These are phyloP conservation scores for Phymatocera aterrima DNA, from an alignment of 2,888 invertebrate species.

Conservation along the genomic window DNA sequence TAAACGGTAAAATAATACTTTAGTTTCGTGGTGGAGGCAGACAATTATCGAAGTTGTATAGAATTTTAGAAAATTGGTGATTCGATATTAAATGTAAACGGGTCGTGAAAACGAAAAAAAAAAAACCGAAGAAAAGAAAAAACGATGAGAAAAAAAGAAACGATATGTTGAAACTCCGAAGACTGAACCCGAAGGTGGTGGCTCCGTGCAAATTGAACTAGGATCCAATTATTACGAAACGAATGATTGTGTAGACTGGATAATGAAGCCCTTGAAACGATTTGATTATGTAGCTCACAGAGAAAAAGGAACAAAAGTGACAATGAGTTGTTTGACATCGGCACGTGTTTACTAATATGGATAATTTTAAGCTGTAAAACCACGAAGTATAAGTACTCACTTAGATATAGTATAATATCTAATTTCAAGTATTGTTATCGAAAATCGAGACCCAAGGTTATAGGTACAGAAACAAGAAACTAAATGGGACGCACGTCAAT, in stretches of 20 bases:
- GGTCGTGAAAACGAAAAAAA: background rate
- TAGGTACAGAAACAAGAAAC: background rate
- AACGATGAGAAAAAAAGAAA: background rate
- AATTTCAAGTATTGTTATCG: background rate
- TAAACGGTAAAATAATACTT: background rate
- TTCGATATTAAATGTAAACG: background rate
- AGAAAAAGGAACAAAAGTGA: background rate
- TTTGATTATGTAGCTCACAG: background rate
- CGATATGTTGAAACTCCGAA: background rate
- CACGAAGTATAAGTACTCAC: background rate
- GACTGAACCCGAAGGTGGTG: no score
- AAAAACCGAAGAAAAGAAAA: background rate
- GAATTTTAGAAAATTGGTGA: background rate
- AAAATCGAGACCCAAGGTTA: constrained; percentile 6
- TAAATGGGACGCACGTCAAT: background rate
- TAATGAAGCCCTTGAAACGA: constrained; percentile 1
- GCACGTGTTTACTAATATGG: constrained; percentile 30
- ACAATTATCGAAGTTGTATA: background rate
- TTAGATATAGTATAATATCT: no score
- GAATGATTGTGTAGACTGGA: background rate
- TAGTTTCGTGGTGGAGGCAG: background rate
- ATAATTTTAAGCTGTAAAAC: constrained; percentile 1
- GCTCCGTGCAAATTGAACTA: background rate
- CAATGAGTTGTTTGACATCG: constrained; percentile 15
- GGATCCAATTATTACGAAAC: background rate